These are phyloP conservation scores for Dreissena polymorpha DNA, from an alignment of 1,140 invertebrate genomes.

Conservation along the genomic window DNA sequence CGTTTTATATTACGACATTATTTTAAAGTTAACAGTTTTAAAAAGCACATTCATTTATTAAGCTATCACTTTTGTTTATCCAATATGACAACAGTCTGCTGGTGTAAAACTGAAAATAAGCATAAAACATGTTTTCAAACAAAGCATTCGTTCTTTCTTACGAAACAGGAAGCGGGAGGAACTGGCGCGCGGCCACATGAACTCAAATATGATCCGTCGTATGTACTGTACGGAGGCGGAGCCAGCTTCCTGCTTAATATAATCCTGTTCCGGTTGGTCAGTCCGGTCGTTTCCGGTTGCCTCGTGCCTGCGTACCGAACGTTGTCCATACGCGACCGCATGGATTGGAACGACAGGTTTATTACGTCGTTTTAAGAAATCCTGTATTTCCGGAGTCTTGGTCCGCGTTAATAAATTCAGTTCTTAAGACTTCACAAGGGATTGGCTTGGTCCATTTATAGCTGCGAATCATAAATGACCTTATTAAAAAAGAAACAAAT, in stretches of 20 bases:
- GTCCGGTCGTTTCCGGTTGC: neutral
- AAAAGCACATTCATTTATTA: too few relatives aligned
- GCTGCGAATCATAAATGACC: too few relatives aligned
- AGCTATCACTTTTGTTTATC: too few relatives aligned
- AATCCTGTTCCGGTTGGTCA: constrained; percentile 22
- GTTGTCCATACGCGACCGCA: neutral
- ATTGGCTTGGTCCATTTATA: neutral
- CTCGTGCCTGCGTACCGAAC: neutral
- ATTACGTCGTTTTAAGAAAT: neutral
- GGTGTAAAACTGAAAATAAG: too few relatives aligned
- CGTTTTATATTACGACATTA: too few relatives aligned
- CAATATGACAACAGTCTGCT: too few relatives aligned
- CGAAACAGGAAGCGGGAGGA: too few relatives aligned
- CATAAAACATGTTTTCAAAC: too few relatives aligned
- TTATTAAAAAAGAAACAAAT: too few relatives aligned
- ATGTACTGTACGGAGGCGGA: constrained; percentile 30
- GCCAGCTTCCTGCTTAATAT: constrained; percentile 12
- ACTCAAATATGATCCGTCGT: constrained; percentile 25
- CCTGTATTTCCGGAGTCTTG: neutral
- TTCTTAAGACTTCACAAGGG: neutral
- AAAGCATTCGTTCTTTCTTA: too few relatives aligned
- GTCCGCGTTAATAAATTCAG: neutral
- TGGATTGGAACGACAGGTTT: constrained; percentile 50
- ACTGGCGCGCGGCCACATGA: constrained; percentile 10
- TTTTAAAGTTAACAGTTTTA: too few relatives aligned